Percentiles rank a stretch among this genome's conserved stretches.
These are phyloP conservation scores for Calypte anna DNA, from an alignment of 2,113 vertebrate genomes.

Conservation along the genomic window DNA sequence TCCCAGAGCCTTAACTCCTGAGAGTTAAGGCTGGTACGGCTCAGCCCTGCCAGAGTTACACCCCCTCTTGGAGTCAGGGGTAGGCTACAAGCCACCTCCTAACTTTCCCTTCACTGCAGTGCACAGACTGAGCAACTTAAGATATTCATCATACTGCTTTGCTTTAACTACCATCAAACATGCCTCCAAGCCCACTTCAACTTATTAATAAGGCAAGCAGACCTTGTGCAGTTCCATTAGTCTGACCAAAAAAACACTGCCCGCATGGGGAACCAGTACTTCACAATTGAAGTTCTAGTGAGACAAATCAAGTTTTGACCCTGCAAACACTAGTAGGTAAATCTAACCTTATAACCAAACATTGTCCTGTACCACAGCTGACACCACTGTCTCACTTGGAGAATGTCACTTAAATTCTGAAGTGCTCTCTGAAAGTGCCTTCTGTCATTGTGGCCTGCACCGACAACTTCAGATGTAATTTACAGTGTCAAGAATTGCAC, in stretches of 20 bases:
- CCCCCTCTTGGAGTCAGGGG: neutral
- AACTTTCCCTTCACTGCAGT: neutral
- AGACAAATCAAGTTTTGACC: neutral
- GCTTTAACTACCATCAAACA: neutral
- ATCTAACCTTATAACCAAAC: neutral
- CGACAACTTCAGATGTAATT: neutral
- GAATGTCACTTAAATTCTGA: neutral
- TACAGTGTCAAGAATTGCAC: neutral
- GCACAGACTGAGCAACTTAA: neutral
- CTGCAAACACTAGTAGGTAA: neutral
- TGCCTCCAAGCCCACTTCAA: neutral
- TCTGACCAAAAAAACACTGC: rapidly evolving
- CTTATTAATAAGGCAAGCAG: neutral
- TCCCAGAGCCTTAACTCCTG: neutral
- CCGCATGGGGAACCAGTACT: neutral
- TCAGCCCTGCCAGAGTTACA: neutral
- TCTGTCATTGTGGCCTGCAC: neutral
- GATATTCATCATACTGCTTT: neutral
- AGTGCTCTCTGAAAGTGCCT: neutral
- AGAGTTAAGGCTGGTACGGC: rapidly evolving
- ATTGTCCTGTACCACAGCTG: neutral
- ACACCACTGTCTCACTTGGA: neutral
- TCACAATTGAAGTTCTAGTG: neutral
- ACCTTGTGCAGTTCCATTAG: neutral
- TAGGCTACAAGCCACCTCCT: neutral